Evolutionary conservation across 2,113 vertebrate species (phyloP), one percentile per base, ranked within the genome.

Genomic region (Microcebus ravelobensis): DNA sequence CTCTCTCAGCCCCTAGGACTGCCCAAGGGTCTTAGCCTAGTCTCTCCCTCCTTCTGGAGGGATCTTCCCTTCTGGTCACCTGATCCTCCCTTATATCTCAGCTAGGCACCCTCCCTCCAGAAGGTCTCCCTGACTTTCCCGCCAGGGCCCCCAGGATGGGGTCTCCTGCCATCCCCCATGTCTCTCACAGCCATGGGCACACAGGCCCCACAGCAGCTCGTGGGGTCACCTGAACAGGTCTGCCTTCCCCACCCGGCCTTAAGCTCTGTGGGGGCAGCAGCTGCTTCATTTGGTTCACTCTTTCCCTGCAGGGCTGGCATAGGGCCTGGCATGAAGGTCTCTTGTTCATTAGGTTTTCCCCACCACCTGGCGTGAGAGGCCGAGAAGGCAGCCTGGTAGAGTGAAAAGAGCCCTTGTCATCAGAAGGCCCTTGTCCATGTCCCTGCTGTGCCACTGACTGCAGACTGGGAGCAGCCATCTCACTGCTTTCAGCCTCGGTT

Each of bases 181-280:
- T 31, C 18, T 68, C 74, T 67, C 14, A 29, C 8, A 23, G 76
- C 59, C 73, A 3, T 11, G 1, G 63, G 20, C 73, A 0, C 29
- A 39, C 45, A 7, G 67, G 29, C 57, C 57, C 67, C 23, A 4
- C 9, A 10, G 73, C 67, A 39, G 65, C 48, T 50, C 12, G 29
- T 71, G 50, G 39, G 34, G 52, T 70, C 29, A 18, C 52, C 27
- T 57, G 50, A 79, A 59, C 31, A 73, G 18, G 3, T 34, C 48
- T 31, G 5, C 36, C n/a, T 27, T 18, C 55, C 13, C 3, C 6
- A 3, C 0, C 0, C 59, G 36, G 15, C 55, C 27, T 10, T 59
- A 15, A 80, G 65, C n/a, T 67, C 88, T 94, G 70, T 42, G 76
- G 9, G 70, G 79, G 9, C 42, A n/a, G 34, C 42, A 13, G 5